Percentiles rank a stretch among this genome's conserved stretches.
phyloP scores from a whole-genome alignment of 1,140 invertebrate species.

The Nephotettix cincticeps region DNA sequence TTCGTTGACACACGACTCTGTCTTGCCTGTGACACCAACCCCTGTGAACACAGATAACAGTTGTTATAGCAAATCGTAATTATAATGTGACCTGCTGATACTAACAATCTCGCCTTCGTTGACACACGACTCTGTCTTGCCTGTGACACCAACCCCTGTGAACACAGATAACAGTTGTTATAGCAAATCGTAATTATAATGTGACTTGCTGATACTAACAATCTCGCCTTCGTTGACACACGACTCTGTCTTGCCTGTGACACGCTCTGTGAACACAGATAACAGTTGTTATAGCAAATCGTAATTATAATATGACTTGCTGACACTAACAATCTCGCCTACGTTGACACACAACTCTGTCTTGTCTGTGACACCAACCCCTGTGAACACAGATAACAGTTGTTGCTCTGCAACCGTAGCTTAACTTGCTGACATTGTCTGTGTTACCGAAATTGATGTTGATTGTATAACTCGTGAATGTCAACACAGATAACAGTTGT shows the following conservation, averaged over 20 bases:
- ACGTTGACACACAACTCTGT: constrained; percentile 31
- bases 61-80: too few species aligned
- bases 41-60: not conserved
- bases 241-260: constrained; percentile 29
- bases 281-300: not conserved
- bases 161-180: not conserved
- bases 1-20: constrained; percentile 31
- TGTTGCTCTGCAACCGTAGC: too few species aligned
- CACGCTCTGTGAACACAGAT: not conserved
- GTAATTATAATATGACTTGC: constrained; percentile 8
- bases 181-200: too few species aligned
- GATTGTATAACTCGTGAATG: too few species aligned
- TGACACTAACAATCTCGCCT: constrained; percentile 29
- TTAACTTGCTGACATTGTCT: too few species aligned
- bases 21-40: constrained; percentile 30
- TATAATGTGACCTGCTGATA: constrained; percentile 14
- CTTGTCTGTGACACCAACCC: too few species aligned
- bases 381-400: too few species aligned
- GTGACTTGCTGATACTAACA: constrained; percentile 25
- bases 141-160: constrained; percentile 27
- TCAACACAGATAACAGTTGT: too few species aligned
- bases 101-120: constrained; percentile 33
- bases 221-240: constrained; percentile 34
- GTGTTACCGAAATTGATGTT: too few species aligned
- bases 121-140: constrained; percentile 26